Evolutionary conservation across 2,888 invertebrate species (phyloP).

Genomic region (Epistrophe grossulariae): DNA sequence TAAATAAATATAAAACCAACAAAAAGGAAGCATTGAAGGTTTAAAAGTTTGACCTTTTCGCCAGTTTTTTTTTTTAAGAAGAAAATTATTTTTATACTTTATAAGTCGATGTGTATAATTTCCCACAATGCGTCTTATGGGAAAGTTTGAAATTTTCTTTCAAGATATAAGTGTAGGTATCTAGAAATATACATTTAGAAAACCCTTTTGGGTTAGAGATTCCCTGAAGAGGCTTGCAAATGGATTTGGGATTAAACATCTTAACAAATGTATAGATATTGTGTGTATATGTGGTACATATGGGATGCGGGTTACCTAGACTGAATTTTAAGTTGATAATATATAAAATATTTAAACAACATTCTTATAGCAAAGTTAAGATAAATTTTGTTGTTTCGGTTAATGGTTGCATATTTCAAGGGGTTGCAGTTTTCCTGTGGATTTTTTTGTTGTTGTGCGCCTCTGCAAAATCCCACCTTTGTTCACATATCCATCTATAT

Average conservation of each 20-base stretch:
- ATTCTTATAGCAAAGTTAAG: constrained; percentile 10
- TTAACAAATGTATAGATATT: not conserved
- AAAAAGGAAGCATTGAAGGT: not conserved
- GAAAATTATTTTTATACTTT: constrained; percentile 11
- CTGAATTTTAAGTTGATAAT: constrained; percentile 18
- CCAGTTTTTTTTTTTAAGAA: not conserved
- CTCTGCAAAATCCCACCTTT: not conserved
- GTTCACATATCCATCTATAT: constrained; percentile 7
- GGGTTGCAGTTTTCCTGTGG: constrained; percentile 5
- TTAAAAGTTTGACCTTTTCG: constrained; percentile 32
- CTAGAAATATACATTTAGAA: not conserved
- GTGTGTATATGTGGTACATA: too few relatives aligned
- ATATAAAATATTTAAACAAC: constrained; percentile 24
- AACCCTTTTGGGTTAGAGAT: not conserved
- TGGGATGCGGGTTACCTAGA: constrained; percentile 5
- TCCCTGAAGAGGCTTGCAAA: constrained; percentile 23
- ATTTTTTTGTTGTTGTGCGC: not conserved
- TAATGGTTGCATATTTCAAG: constrained; percentile 30
- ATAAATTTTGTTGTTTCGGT: constrained; percentile 9
- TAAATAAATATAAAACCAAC: not conserved
- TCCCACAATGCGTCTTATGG: constrained; percentile 39
- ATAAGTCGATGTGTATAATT: constrained; percentile 37
- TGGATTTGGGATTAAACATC: constrained; percentile 34
- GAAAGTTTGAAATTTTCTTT: constrained; percentile 16
- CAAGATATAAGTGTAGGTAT: not conserved